Conservation (phyloP, 2,888 invertebrate species). For the Apomyelois bistriatella region DNA sequence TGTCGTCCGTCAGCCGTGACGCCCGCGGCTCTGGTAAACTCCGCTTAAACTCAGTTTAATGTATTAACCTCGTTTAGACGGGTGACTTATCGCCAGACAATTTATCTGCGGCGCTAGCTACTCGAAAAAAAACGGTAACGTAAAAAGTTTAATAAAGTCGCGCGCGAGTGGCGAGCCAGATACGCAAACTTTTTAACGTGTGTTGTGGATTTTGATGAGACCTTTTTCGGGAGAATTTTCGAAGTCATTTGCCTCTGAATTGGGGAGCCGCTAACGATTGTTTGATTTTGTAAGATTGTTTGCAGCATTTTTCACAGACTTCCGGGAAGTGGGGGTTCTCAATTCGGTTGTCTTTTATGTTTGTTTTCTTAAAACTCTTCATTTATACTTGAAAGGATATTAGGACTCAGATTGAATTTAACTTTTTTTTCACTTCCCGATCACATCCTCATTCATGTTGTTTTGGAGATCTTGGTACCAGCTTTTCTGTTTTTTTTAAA, state of each 20-base stretch:
- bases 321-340: no score
- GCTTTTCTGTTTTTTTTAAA: no score
- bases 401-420: no score
- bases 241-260: constrained; percentile 6
- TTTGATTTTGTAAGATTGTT: constrained; percentile 9
- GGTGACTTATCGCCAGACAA: constrained; percentile 66
- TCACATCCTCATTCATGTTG: no score
- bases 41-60: constrained; percentile 66
- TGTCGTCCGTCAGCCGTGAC: constrained; percentile 29
- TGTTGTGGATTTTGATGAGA: constrained; percentile 10
- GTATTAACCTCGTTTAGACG: constrained; percentile 68
- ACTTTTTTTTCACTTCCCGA: no score
- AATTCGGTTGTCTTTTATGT: no score
- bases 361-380: no score
- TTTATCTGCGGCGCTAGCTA: constrained; percentile 54
- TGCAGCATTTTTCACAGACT: background rate
- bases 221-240: constrained; percentile 4
- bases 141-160: constrained; percentile 69
- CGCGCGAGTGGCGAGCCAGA: constrained; percentile 27
- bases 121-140: constrained; percentile 53
- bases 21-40: constrained; percentile 46
- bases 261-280: constrained; percentile 7
- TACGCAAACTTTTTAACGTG: constrained; percentile 10
- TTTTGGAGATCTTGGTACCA: no score
- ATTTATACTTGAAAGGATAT: no score